A percentile compares a stretch with the other conserved stretches of the same genome.
These are phyloP conservation scores for Chondrilla cf. caribensis DNA, from an alignment of 37 sponge, comb jelly and placozoan species.

Conservation along the genomic window DNA sequence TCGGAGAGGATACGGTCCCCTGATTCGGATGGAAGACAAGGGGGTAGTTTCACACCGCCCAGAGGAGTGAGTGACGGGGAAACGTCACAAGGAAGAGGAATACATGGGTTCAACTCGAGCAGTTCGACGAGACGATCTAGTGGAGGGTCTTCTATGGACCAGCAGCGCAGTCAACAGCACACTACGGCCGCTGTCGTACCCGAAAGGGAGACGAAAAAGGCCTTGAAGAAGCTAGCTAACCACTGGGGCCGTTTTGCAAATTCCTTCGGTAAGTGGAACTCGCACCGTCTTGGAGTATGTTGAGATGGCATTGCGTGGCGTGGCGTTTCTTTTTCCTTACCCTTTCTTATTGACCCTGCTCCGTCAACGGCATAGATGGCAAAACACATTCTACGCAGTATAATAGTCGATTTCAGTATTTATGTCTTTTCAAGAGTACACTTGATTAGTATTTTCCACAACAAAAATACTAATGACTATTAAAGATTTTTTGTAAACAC, in stretches of 20 bases:
- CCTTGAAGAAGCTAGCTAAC: constrained; percentile 6
- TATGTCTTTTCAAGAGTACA: no score
- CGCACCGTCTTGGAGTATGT: no score
- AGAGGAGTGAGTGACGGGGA: background rate
- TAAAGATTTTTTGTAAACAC: no score
- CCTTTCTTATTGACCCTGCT: no score
- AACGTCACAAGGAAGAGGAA: background rate
- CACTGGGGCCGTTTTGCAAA: background rate
- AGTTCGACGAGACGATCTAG: background rate
- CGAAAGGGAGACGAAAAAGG: background rate
- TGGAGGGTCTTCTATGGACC: background rate
- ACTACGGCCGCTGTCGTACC: no score
- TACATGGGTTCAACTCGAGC: background rate
- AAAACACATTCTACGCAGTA: no score
- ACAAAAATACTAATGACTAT: no score
- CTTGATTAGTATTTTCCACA: no score
- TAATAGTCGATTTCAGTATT: no score
- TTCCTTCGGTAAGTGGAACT: constrained; percentile 23
- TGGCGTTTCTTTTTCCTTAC: no score
- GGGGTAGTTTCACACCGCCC: background rate
- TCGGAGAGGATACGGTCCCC: constrained; percentile 8
- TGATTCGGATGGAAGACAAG: background rate
- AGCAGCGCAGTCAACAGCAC: background rate
- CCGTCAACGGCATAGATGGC: no score
- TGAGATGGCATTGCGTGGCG: no score